These are phyloP conservation scores for Sander vitreus DNA, from an alignment of 2,113 vertebrate species.

Conservation along the genomic window DNA sequence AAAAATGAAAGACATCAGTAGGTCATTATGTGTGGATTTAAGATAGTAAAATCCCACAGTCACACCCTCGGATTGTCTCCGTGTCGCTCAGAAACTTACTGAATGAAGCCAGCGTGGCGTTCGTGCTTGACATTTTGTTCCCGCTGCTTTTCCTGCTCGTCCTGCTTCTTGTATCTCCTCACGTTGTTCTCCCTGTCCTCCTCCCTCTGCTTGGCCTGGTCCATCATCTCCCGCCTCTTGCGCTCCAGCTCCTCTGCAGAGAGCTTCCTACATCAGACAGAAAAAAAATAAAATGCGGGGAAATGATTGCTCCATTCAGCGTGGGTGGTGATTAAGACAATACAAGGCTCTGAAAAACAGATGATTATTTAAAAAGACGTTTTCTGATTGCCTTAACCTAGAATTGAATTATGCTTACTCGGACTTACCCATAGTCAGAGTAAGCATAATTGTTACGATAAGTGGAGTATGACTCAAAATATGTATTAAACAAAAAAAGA, in stretches of 20 bases:
- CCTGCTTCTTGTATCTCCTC: constrained; percentile 87
- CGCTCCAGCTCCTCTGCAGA: constrained; percentile 91
- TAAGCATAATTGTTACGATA: neutral
- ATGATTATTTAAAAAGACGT: neutral
- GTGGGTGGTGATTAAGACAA: constrained; percentile 3
- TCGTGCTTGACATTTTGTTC: constrained; percentile 77
- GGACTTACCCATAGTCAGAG: neutral
- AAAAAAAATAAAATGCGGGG: neutral
- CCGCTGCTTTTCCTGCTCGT: constrained; percentile 86
- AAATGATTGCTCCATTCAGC: constrained; percentile 3
- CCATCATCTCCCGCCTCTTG: constrained; percentile 92
- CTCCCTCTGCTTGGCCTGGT: constrained; percentile 91
- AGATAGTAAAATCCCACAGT: neutral
- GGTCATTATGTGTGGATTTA: neutral
- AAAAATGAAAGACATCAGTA: neutral
- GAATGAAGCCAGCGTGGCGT: constrained; percentile 89
- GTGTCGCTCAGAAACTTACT: constrained; percentile 84
- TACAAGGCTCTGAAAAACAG: neutral
- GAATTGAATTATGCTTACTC: neutral
- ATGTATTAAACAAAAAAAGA: neutral
- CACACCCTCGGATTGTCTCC: neutral
- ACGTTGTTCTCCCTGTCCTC: constrained; percentile 90
- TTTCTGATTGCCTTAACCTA: neutral
- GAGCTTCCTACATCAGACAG: constrained; percentile 84
- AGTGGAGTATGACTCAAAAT: neutral